These are phyloP conservation scores for Ochropleura leucogaster DNA, from an alignment of 2,888 invertebrate genomes.

Conservation along the genomic window DNA sequence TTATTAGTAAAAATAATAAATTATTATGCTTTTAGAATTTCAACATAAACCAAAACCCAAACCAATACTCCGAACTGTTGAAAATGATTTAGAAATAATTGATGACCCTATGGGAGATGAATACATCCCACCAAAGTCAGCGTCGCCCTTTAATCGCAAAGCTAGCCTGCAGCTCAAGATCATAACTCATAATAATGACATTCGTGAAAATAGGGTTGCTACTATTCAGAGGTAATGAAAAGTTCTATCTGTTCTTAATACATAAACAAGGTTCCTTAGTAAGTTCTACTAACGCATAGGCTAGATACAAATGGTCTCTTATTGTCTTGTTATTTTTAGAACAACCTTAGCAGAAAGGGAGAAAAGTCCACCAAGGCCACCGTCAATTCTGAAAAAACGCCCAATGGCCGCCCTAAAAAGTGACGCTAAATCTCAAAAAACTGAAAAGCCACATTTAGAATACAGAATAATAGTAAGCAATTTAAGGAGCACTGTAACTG, in stretches of 20 bases:
- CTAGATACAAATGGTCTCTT: neutral
- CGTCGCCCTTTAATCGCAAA: constrained; percentile 75
- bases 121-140: constrained; percentile 69
- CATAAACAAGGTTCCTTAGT: neutral
- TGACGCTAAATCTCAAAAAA: constrained; percentile 77
- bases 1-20: neutral
- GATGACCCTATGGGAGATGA: constrained; percentile 85
- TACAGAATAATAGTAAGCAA: constrained; percentile 97
- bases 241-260: neutral
- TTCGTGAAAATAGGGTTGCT: constrained; percentile 70
- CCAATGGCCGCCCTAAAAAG: constrained; percentile 85
- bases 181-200: constrained; percentile 84
- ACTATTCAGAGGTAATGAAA: constrained; percentile 72
- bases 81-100: constrained; percentile 86
- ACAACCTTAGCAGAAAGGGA: constrained; percentile 77
- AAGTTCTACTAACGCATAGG: neutral
- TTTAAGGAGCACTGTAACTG: constrained; percentile 96
- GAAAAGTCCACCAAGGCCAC: constrained; percentile 84
- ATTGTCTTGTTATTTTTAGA: constrained; percentile 67
- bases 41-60: constrained; percentile 70
- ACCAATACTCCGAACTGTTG: constrained; percentile 86
- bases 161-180: constrained; percentile 86
- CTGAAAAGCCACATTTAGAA: constrained; percentile 89
- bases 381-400: constrained; percentile 88
- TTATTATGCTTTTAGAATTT: constrained; percentile 35